These are phyloP conservation scores for Salvator merianae DNA, from an alignment of 2,113 vertebrate species.

Conservation along the genomic window DNA sequence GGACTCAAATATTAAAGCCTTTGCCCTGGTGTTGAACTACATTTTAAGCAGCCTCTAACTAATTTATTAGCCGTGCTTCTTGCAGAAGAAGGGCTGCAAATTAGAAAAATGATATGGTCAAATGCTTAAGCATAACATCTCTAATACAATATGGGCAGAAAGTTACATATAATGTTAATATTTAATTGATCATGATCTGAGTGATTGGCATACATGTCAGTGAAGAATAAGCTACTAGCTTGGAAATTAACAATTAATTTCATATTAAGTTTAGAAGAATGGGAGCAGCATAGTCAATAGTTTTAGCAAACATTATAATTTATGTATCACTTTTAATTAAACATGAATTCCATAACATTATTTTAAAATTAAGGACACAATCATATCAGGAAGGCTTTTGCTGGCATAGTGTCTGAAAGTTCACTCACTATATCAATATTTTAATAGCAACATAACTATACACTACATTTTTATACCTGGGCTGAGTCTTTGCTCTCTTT, in stretches of 20 bases:
- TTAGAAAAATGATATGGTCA: neutral
- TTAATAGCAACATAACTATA: conserved; percentile 56
- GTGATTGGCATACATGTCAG: conserved; percentile 29
- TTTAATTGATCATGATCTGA: conserved; percentile 49
- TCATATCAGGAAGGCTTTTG: neutral
- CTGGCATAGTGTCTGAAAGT: conserved; percentile 17
- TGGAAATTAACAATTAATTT: conserved; percentile 76
- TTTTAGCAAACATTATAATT: conserved; percentile 70
- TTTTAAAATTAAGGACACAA: conserved; percentile 56
- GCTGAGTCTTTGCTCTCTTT: conserved; percentile 11
- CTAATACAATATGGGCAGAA: conserved; percentile 42
- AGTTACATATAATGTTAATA: conserved; percentile 42
- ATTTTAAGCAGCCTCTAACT: neutral
- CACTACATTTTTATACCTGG: conserved; percentile 44
- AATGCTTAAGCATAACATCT: conserved; percentile 43
- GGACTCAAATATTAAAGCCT: neutral
- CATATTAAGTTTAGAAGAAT: conserved; percentile 70
- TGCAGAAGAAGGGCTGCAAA: neutral
- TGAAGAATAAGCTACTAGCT: conserved; percentile 46
- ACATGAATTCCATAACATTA: conserved; percentile 66
- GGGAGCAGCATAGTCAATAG: conserved; percentile 62
- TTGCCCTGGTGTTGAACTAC: neutral
- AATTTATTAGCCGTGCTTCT: neutral
- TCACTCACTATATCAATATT: conserved; percentile 67
- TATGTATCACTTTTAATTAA: conserved; percentile 75